Conservation (phyloP, 2,113 vertebrate species). For the Limnothrissa miodon region DNA sequence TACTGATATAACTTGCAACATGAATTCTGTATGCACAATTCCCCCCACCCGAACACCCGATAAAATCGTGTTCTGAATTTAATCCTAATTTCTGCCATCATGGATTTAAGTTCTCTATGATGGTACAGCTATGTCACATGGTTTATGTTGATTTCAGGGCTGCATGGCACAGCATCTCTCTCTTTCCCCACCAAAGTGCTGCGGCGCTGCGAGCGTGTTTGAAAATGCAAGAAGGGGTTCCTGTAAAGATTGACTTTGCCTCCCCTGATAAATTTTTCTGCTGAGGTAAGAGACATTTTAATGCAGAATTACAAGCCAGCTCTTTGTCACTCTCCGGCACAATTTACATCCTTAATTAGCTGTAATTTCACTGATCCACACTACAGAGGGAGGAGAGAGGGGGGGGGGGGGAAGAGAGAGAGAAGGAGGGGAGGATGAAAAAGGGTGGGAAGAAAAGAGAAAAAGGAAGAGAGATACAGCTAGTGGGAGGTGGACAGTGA, state of each 20-base stretch:
- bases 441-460: constrained; percentile 5
- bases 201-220: not conserved
- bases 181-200: not conserved
- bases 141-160: not conserved
- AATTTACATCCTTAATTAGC: constrained; percentile 89
- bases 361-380: constrained; percentile 82
- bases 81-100: not conserved
- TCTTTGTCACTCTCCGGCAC: constrained; percentile 73
- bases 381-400: constrained; percentile 67
- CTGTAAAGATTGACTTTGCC: constrained; percentile 83
- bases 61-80: not conserved
- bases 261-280: constrained; percentile 81
- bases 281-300: constrained; percentile 88
- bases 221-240: constrained; percentile 42
- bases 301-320: constrained; percentile 81
- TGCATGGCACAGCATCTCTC: not conserved
- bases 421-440: not conserved
- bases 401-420: not conserved
- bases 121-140: no score
- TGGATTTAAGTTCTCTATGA: not conserved
- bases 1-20: no score
- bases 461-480: not conserved
- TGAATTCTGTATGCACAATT: no score
- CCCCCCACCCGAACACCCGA: not conserved
- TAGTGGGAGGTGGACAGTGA: constrained; percentile 15